Conservation (phyloP, 1,140 invertebrate species). For the Caenorhabditis brenneri region DNA sequence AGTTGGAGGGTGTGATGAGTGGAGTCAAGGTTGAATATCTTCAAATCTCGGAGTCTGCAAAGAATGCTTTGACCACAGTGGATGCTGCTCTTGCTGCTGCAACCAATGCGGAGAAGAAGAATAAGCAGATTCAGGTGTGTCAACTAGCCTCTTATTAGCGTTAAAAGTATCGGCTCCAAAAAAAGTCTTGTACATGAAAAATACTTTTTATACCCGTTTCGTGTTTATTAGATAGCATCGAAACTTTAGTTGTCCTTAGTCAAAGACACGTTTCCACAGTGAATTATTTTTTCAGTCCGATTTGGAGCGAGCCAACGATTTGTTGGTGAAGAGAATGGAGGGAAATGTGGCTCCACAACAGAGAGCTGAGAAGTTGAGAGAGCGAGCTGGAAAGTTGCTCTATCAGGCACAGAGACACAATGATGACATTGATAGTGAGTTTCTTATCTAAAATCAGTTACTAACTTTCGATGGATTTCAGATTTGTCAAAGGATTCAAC, state of each 20-base stretch:
- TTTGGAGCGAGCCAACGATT: conserved; percentile 5
- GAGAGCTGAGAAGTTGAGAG: conserved; percentile 46
- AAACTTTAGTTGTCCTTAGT: no score
- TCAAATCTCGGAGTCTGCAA: conserved; percentile 51
- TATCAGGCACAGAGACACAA: conserved; percentile 52
- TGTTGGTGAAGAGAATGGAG: conserved; percentile 35
- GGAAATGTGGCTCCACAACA: conserved; percentile 49
- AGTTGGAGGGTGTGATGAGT: conserved; percentile 50
- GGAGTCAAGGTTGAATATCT: conserved; percentile 53
- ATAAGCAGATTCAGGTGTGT: conserved; percentile 48
- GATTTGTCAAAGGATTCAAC: conserved; percentile 52
- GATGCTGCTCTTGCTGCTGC: conserved; percentile 33
- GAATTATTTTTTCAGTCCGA: conserved; percentile 18
- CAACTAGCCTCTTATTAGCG: no score
- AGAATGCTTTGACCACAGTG: conserved; percentile 45
- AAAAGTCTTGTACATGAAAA: no score
- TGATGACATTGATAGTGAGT: conserved; percentile 51
- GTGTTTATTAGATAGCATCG: no score
- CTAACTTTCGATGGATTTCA: conserved; percentile 20
- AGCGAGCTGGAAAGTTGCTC: conserved; percentile 46
- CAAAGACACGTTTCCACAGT: neutral
- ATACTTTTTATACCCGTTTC: no score
- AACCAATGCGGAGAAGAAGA: conserved; percentile 40
- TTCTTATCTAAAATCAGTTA: neutral
- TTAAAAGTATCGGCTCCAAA: no score